These are phyloP conservation scores for Eptatretus burgeri DNA, from an alignment of 2,113 vertebrate genomes.

Conservation along the genomic window DNA sequence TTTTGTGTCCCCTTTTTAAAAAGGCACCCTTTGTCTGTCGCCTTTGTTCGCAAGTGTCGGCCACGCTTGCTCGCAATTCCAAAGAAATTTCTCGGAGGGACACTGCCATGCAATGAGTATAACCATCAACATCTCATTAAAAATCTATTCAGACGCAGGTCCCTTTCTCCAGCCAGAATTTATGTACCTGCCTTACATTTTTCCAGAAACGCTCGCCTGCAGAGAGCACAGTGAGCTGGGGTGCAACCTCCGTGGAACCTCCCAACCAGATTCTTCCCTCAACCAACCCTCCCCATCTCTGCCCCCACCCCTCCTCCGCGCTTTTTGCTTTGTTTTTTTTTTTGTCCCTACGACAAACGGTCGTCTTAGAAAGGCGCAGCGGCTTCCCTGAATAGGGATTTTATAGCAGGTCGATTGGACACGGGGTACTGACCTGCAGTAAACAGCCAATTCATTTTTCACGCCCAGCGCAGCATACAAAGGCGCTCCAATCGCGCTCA, in stretches of 20 bases:
- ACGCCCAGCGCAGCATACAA: conserved; percentile 3
- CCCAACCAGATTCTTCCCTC: background rate
- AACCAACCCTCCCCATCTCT: background rate
- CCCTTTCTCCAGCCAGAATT: background rate
- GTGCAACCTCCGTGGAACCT: background rate
- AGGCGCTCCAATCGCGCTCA: background rate
- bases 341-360: conserved; percentile 1
- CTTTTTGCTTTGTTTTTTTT: conserved; percentile 1
- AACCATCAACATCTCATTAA: conserved; percentile 4
- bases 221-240: background rate
- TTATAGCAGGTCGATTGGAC: conserved; percentile 6
- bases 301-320: background rate
- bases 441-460: conserved; percentile 6
- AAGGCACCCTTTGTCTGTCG: too few relatives aligned
- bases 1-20: too few relatives aligned
- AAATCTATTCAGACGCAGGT: conserved; percentile 6
- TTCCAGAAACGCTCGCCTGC: too few relatives aligned
- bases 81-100: too few relatives aligned
- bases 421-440: conserved; percentile 1
- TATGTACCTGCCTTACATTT: background rate
- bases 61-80: too few relatives aligned
- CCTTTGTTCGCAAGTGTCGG: too few relatives aligned
- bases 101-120: background rate
- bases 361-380: conserved; percentile 2
- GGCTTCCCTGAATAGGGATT: background rate